Conservation (phyloP, 2,113 vertebrate species). For the Xyrauchen texanus region DNA sequence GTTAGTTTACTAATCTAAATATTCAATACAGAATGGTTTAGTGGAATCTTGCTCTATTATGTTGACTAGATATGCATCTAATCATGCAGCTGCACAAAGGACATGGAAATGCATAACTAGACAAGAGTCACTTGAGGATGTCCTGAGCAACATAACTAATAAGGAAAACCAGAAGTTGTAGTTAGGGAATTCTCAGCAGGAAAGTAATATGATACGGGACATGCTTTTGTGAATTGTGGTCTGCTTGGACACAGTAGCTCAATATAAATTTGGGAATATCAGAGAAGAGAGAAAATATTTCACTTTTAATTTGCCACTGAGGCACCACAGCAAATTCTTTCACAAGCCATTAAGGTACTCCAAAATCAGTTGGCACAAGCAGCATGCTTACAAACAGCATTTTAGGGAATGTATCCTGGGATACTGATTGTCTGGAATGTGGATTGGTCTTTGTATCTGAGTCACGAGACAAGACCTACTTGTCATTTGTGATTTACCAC, state of each 20-base stretch:
- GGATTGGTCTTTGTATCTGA: not conserved
- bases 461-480: slow-evolving; percentile 4
- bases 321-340: not conserved
- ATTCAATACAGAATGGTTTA: not conserved
- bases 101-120: not conserved
- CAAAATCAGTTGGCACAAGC: not conserved
- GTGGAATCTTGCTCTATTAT: not conserved
- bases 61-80: slow-evolving; percentile 9
- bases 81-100: not conserved
- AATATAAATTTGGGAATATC: not conserved
- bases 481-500: slow-evolving; percentile 15
- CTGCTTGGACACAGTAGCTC: not conserved
- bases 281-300: not conserved
- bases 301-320: not conserved
- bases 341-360: not conserved
- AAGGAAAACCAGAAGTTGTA: not conserved
- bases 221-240: not conserved
- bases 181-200: not conserved
- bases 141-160: not conserved
- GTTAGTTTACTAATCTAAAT: not conserved
- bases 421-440: slow-evolving; percentile 33
- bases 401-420: not conserved
- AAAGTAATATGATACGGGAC: not conserved
- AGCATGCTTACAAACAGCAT: not conserved
- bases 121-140: not conserved